Evolutionary conservation across 2,888 invertebrate genomes (phyloP), one percentile per base, ranked within the genome.

Genomic region (Cantharis rufa): DNA sequence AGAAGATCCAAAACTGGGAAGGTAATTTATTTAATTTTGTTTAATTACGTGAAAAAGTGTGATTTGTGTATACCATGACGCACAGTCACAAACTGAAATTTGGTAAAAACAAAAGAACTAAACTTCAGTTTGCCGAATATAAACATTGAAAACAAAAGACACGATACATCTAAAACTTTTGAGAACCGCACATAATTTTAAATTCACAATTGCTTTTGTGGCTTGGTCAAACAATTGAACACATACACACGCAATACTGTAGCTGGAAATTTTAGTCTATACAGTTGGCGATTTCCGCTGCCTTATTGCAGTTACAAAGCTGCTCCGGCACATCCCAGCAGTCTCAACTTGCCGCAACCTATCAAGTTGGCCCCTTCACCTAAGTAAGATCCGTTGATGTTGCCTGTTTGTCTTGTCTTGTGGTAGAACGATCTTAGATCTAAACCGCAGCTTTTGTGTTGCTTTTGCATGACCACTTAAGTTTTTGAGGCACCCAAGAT

Each of bases 251-350:
- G 80, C 77, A 81, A 79, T 82, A 82, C 79, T 82, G 80, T 82
- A 83, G 81, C 79, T 82, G 85, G 84, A 83, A 86, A 87, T 88
- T 88, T 87, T 94, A 96, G 95, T 95, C 94, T 96, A 93, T 95
- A 95, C 93, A 95, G 95, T 94, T 95, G 95, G 95, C 95, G 95
- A 93, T 96, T 95, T 93, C 95, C 96, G 92, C 94, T 96, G 93
- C 95, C 95, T 93, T 95, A 96, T 95, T 95, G 95, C 94, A 95
- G 95, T 93, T 95, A 95, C 92, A 93, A 93, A 92, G 93, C 93
- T 90, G 92, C 93, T 84, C 88, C 89, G 81, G 91, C 92, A 88
- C 94, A 94, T 89, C 93, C 94, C 86, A 93, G 93, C 89, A 93
- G 93, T 89, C 91, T 93, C 90, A 93, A 93, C 89, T 91, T 94